Conservation (phyloP, 2,113 vertebrate species). For the Octodon degus region DNA sequence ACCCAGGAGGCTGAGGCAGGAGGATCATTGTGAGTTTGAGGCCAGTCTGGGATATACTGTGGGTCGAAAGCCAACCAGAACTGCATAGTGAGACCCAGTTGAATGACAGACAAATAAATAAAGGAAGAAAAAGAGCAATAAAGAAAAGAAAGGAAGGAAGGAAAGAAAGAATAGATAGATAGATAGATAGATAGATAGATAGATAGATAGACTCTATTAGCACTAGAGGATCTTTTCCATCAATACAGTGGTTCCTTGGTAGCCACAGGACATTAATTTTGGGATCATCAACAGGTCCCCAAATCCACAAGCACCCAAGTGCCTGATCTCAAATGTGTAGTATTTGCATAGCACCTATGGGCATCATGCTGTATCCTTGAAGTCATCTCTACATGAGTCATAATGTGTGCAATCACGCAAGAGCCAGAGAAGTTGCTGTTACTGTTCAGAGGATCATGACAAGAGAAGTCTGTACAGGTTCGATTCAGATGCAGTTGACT, state of each 20-base stretch:
- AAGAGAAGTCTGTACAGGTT: neutral
- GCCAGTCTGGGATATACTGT: too few relatives aligned
- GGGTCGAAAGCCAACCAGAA: too few relatives aligned
- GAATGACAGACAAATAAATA: too few relatives aligned
- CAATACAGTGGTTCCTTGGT: neutral
- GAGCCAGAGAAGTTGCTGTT: neutral
- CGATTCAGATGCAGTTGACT: too few relatives aligned
- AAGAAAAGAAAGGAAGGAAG: too few relatives aligned
- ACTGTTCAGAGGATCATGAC: neutral
- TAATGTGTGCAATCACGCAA: neutral
- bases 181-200: too few relatives aligned
- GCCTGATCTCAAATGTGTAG: neutral
- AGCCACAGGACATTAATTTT: neutral
- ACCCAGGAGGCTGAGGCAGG: too few relatives aligned
- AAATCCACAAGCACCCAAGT: neutral
- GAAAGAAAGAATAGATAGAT: too few relatives aligned
- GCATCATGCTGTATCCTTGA: neutral
- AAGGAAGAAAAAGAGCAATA: too few relatives aligned
- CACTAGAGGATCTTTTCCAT: neutral
- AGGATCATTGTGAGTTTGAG: too few relatives aligned
- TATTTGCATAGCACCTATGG: neutral
- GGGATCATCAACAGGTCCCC: neutral
- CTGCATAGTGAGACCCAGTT: too few relatives aligned
- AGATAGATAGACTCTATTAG: neutral
- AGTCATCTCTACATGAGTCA: neutral